phyloP scores from a whole-genome alignment of 2,797 vertebrate genomes.

The Vespertilio murinus region DNA sequence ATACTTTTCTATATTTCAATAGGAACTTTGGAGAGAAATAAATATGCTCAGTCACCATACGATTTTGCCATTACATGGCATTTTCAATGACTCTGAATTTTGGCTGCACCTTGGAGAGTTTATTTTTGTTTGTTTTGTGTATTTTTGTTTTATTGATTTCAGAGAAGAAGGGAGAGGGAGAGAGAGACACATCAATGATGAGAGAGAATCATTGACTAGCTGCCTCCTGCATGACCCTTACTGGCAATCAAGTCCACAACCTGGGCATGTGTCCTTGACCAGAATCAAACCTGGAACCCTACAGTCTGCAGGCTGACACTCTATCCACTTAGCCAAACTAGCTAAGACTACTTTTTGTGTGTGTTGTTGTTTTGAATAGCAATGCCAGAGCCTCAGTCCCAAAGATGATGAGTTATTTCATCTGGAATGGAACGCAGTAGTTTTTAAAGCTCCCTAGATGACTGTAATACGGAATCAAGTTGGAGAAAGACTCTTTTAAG shows the following conservation, averaged over 20 bases:
- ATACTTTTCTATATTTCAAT: not conserved
- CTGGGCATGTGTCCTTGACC: too few relatives aligned
- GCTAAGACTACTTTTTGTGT: too few relatives aligned
- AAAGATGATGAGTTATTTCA: slow-evolving; percentile 34
- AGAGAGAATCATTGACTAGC: too few relatives aligned
- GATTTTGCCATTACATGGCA: not conserved
- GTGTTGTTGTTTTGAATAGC: not conserved
- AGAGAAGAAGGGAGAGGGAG: too few relatives aligned
- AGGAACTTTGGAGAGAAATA: not conserved
- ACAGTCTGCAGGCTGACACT: too few relatives aligned
- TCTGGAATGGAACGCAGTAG: not conserved
- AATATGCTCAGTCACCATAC: not conserved
- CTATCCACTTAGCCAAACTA: too few relatives aligned
- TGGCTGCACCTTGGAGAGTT: not conserved
- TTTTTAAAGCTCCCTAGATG: too few relatives aligned
- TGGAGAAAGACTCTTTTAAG: slow-evolving; percentile 12
- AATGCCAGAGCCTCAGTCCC: not conserved
- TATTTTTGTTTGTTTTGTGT: not conserved
- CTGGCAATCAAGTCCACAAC: too few relatives aligned
- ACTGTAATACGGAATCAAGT: not conserved
- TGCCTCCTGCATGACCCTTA: too few relatives aligned
- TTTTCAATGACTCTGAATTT: not conserved
- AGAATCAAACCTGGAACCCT: too few relatives aligned
- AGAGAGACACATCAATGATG: too few relatives aligned
- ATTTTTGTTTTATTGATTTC: too few relatives aligned